phyloP scores from a whole-genome alignment of 2,888 invertebrate genomes.

The Lasioglossum oenotherae region DNA sequence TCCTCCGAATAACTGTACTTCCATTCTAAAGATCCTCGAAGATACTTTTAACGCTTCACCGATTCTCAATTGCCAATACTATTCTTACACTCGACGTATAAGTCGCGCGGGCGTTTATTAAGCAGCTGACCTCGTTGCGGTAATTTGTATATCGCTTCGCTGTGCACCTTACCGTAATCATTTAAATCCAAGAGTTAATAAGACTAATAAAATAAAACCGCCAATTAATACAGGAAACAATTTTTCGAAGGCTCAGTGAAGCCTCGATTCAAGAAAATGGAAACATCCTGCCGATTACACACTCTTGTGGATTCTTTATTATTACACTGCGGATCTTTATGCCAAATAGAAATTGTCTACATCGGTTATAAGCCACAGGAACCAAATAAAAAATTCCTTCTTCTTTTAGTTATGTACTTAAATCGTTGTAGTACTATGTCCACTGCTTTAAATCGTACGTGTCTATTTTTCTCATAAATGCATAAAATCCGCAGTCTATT shows the following conservation, averaged over 20 bases:
- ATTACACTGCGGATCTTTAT: too few relatives aligned
- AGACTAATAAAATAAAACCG: not conserved
- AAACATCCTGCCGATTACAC: too few relatives aligned
- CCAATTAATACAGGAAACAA: not conserved
- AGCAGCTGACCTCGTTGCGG: constrained; percentile 50
- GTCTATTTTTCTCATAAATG: too few relatives aligned
- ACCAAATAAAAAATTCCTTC: too few relatives aligned
- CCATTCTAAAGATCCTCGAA: constrained; percentile 61
- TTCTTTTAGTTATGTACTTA: too few relatives aligned
- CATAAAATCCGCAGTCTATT: too few relatives aligned
- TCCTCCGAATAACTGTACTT: constrained; percentile 68
- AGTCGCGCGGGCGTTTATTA: constrained; percentile 60
- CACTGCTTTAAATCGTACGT: too few relatives aligned
- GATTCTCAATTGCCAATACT: constrained; percentile 66
- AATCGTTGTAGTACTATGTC: too few relatives aligned
- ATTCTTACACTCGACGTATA: constrained; percentile 39
- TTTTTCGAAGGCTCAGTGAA: not conserved
- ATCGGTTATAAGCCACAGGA: too few relatives aligned
- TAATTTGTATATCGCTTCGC: constrained; percentile 49
- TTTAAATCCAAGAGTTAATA: not conserved
- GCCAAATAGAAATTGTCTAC: too few relatives aligned
- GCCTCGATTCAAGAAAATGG: too few relatives aligned
- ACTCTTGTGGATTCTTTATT: too few relatives aligned
- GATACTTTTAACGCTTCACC: constrained; percentile 71
- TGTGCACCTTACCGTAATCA: constrained; percentile 38